A percentile compares a stretch with the other conserved stretches of the same genome.
Evolutionary conservation across 2,888 invertebrate species (phyloP).

Genomic region (Bellardia pandia): DNA sequence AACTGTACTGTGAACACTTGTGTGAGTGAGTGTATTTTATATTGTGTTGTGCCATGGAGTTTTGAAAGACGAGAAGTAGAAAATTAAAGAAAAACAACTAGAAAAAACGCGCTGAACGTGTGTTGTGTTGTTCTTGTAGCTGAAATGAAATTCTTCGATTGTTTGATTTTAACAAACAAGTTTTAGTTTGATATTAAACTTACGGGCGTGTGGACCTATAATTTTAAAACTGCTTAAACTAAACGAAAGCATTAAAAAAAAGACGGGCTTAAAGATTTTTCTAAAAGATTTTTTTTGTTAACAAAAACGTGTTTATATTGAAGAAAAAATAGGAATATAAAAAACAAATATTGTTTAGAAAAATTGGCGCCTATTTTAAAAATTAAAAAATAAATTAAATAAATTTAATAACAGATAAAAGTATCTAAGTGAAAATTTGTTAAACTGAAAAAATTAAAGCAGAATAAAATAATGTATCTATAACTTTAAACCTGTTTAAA

Average conservation of each 20-base stretch:
- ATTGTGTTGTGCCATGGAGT: slow-evolving; percentile 8
- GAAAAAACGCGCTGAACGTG: slow-evolving; percentile 39
- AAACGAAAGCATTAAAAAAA: slow-evolving; percentile 3
- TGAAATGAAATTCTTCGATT: slow-evolving; percentile 36
- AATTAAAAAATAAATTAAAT: neutral
- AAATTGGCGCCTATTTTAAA: slow-evolving; percentile 41
- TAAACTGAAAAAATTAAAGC: neutral
- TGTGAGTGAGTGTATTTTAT: neutral
- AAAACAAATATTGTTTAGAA: neutral
- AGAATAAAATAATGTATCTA: slow-evolving; percentile 17
- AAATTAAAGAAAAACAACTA: slow-evolving; percentile 16
- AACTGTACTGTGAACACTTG: slow-evolving; percentile 50
- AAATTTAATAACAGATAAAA: neutral
- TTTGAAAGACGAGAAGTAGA: slow-evolving; percentile 55
- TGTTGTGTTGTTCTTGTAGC: slow-evolving; percentile 64
- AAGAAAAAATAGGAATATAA: neutral
- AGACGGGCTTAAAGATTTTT: slow-evolving; percentile 39
- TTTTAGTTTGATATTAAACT: slow-evolving; percentile 80
- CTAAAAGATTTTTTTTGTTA: slow-evolving; percentile 24
- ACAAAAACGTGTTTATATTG: slow-evolving; percentile 50
- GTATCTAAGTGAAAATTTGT: neutral
- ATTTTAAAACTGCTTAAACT: neutral
- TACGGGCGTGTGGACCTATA: slow-evolving; percentile 78
- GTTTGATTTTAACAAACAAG: slow-evolving; percentile 77
- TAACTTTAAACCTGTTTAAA: slow-evolving; percentile 34